Conservation (phyloP, 2,888 invertebrate species). For the Himalopsyche tibetana region DNA sequence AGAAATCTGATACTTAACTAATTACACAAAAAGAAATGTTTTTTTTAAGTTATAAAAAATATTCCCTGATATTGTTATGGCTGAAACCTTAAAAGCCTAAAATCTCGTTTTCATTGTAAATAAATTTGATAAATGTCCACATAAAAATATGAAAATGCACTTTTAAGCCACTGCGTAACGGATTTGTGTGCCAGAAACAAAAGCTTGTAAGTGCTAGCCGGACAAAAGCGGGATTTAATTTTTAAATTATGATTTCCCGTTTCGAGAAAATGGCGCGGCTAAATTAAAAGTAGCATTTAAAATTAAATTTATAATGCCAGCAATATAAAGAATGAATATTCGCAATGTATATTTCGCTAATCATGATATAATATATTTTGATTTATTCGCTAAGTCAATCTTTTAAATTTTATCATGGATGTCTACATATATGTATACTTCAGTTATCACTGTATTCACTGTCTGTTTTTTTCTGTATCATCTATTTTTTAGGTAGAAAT, state of each 20-base stretch:
- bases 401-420: too few relatives aligned
- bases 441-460: too few relatives aligned
- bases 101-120: constrained; percentile 59
- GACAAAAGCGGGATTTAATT: constrained; percentile 62
- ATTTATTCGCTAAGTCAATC: too few relatives aligned
- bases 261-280: constrained; percentile 59
- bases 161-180: constrained; percentile 46
- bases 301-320: background rate
- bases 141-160: constrained; percentile 60
- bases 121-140: constrained; percentile 61
- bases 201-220: constrained; percentile 49
- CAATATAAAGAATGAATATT: too few relatives aligned
- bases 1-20: too few relatives aligned
- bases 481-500: too few relatives aligned
- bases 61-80: background rate
- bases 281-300: constrained; percentile 58
- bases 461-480: too few relatives aligned
- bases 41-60: background rate
- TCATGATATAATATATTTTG: too few relatives aligned
- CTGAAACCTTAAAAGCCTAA: background rate
- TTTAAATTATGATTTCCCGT: constrained; percentile 64
- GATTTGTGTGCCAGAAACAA: constrained; percentile 49
- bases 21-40: background rate
- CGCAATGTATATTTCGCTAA: too few relatives aligned
- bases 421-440: too few relatives aligned